These are phyloP conservation scores for Melitaea athalia DNA, from an alignment of 2,888 invertebrate genomes.

Conservation along the genomic window DNA sequence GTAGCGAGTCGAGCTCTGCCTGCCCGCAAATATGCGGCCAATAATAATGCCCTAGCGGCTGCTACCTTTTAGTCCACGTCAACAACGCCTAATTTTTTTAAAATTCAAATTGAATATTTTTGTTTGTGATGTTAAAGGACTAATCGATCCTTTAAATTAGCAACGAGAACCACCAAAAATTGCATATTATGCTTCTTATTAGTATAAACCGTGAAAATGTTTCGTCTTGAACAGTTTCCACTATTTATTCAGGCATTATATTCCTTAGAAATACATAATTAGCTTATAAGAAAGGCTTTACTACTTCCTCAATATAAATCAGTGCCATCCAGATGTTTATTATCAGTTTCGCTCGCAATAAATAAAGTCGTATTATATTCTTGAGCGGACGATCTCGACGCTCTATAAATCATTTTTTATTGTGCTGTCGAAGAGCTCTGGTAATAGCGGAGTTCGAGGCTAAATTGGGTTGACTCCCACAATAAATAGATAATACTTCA, in stretches of 20 bases:
- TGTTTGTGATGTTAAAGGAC: no score
- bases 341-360: slow-evolving; percentile 69
- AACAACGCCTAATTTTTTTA: slow-evolving; percentile 1
- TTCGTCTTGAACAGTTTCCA: no score
- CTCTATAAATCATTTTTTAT: slow-evolving; percentile 78
- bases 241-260: not conserved
- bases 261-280: slow-evolving; percentile 8
- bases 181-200: no score
- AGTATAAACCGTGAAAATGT: not conserved
- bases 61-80: not conserved
- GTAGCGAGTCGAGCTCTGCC: slow-evolving; percentile 60
- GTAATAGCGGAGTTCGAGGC: slow-evolving; percentile 63
- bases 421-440: slow-evolving; percentile 73
- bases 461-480: slow-evolving; percentile 70
- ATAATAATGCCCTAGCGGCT: slow-evolving; percentile 54
- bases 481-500: slow-evolving; percentile 47
- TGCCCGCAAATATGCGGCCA: slow-evolving; percentile 70
- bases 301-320: slow-evolving; percentile 48
- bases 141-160: not conserved
- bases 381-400: slow-evolving; percentile 68
- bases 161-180: no score
- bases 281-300: slow-evolving; percentile 20
- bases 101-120: not conserved
- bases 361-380: slow-evolving; percentile 76
- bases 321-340: slow-evolving; percentile 64